phyloP scores from a whole-genome alignment of 2,888 invertebrate genomes.

The Itoplectis maculator region DNA sequence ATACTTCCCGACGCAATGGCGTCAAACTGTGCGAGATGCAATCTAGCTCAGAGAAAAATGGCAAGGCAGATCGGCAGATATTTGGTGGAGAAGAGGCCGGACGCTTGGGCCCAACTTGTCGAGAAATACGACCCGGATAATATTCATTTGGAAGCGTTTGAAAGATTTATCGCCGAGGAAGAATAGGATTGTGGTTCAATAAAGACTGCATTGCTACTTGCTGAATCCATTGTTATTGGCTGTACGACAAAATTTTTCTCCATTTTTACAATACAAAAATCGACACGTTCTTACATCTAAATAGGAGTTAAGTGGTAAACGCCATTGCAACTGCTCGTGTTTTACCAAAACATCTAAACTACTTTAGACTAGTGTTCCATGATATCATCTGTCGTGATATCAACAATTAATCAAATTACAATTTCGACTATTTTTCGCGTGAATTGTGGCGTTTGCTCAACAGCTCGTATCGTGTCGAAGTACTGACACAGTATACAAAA shows the following conservation, averaged over 20 bases:
- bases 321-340: neutral
- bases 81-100: slow-evolving; percentile 57
- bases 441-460: neutral
- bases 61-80: slow-evolving; percentile 58
- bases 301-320: neutral
- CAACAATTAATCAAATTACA: neutral
- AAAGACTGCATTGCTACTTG: neutral
- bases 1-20: slow-evolving; percentile 67
- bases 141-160: slow-evolving; percentile 23
- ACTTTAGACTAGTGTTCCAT: slow-evolving; percentile 10
- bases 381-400: neutral
- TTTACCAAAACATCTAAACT: neutral
- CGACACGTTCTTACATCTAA: slow-evolving; percentile 2
- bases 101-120: slow-evolving; percentile 63
- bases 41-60: slow-evolving; percentile 56
- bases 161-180: slow-evolving; percentile 14
- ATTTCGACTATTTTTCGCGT: neutral
- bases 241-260: neutral
- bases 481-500: neutral
- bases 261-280: slow-evolving; percentile 9
- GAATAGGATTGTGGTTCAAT: slow-evolving; percentile 13
- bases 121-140: slow-evolving; percentile 69
- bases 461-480: neutral
- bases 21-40: slow-evolving; percentile 68
- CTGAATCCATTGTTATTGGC: slow-evolving; percentile 13